These are phyloP conservation scores for Prinia subflava DNA, from an alignment of 2,113 vertebrate species.

Conservation along the genomic window DNA sequence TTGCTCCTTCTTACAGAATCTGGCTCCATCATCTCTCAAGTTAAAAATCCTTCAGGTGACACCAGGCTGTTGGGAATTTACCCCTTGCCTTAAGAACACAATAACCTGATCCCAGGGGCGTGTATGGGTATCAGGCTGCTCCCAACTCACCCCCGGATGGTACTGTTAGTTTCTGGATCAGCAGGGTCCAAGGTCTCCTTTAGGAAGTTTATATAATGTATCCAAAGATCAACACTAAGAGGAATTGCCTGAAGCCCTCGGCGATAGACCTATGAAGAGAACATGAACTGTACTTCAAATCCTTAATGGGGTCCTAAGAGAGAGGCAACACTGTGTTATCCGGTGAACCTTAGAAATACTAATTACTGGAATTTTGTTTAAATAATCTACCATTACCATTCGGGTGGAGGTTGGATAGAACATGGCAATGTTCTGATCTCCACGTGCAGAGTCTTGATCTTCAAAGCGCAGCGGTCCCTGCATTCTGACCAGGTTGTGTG, in stretches of 20 bases:
- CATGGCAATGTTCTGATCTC: constrained; percentile 90
- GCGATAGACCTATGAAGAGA: constrained; percentile 89
- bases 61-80: rapidly evolving
- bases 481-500: constrained; percentile 87
- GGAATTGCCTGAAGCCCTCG: constrained; percentile 96
- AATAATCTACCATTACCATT: constrained; percentile 92
- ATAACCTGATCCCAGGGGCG: not conserved
- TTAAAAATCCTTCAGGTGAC: not conserved
- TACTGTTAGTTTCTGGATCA: constrained; percentile 85
- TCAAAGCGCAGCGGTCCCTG: constrained; percentile 87
- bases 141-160: constrained; percentile 87
- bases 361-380: constrained; percentile 86
- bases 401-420: constrained; percentile 89
- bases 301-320: constrained; percentile 67
- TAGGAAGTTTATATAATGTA: constrained; percentile 96
- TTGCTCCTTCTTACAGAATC: rapidly evolving
- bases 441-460: constrained; percentile 88
- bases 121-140: rapidly evolving
- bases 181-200: constrained; percentile 90
- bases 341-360: constrained; percentile 84
- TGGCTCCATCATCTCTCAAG: not conserved
- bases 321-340: constrained; percentile 84
- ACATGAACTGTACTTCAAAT: constrained; percentile 73
- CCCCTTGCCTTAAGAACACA: not conserved
- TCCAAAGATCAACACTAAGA: constrained; percentile 97